A percentile compares a stretch with the other conserved stretches of the same genome.
Evolutionary conservation across 1,140 invertebrate genomes (phyloP).

Genomic region (Apis laboriosa): DNA sequence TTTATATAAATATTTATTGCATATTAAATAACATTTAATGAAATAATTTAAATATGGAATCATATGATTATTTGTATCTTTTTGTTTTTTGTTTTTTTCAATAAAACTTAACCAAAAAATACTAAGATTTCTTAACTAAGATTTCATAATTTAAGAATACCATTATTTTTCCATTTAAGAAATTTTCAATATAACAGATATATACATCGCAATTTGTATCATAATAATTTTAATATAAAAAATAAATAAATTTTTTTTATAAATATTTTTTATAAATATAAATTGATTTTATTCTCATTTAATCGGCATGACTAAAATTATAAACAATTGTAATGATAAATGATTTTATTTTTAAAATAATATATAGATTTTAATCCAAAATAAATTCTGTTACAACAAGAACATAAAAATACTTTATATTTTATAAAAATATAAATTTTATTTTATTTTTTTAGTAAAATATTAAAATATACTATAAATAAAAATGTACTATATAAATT

Average conservation of each 20-base stretch:
- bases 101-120: neutral
- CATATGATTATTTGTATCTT: neutral
- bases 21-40: neutral
- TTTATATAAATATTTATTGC: neutral
- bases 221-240: neutral
- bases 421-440: neutral
- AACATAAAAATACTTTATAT: neutral
- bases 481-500: neutral
- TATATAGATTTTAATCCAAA: neutral
- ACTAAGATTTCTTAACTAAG: neutral
- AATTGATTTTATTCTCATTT: neutral
- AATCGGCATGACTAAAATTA: neutral
- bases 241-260: neutral
- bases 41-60: neutral
- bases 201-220: neutral
- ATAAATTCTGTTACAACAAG: no score
- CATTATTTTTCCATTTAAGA: neutral
- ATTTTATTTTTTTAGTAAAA: neutral
- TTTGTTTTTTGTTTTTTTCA: neutral
- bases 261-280: neutral
- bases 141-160: neutral
- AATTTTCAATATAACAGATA: neutral
- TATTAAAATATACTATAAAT: no score
- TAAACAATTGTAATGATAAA: neutral
- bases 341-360: slow-evolving; percentile 3